Conservation (phyloP, 37 sponge, comb jelly and placozoan genomes). For the Lycopodina hypogea region DNA sequence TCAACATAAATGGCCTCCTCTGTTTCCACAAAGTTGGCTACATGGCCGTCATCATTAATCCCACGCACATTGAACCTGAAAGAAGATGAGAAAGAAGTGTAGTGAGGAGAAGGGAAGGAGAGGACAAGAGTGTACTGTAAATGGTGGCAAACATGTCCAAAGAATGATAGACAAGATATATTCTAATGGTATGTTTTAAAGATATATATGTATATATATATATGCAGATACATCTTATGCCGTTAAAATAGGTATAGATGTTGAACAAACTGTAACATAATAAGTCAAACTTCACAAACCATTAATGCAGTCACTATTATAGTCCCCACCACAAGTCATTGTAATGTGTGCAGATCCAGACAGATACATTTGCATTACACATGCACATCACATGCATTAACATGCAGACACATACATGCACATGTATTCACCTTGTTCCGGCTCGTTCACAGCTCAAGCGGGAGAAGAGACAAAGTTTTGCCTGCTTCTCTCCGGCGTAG, state of each 20-base stretch:
- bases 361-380: no score
- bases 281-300: no score
- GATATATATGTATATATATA: no score
- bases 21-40: slow-evolving; percentile 98
- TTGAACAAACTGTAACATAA: no score
- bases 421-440: slow-evolving; percentile 70
- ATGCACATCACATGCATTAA: no score
- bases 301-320: no score
- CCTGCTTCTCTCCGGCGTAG: slow-evolving; percentile 82
- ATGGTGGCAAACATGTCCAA: not conserved
- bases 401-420: not conserved
- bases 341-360: no score
- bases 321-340: no score
- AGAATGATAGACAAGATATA: not conserved
- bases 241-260: no score
- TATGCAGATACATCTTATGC: no score
- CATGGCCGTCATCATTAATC: slow-evolving; percentile 88
- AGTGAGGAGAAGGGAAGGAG: not conserved
- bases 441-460: slow-evolving; percentile 94
- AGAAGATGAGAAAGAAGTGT: not conserved
- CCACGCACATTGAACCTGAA: slow-evolving; percentile 84
- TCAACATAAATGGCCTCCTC: slow-evolving; percentile 79
- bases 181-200: no score
- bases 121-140: not conserved
- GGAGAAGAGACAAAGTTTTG: slow-evolving; percentile 73